Conservation (phyloP, 2,888 invertebrate species). For the Cryptophagus acutangulus region DNA sequence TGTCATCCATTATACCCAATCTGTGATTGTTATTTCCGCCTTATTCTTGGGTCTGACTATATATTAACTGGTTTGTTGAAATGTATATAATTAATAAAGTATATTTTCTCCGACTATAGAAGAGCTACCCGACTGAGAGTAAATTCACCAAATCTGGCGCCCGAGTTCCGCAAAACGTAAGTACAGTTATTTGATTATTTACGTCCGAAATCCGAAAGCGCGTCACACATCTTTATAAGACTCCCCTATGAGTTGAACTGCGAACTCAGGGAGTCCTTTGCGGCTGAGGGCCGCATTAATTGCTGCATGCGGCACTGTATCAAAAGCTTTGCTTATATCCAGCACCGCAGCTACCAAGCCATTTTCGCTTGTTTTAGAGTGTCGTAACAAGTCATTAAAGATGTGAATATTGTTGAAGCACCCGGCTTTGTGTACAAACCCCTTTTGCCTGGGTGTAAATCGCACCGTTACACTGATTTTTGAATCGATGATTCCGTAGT, state of each 20-base stretch:
- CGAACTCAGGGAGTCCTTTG: conserved; percentile 36
- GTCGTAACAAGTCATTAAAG: conserved; percentile 30
- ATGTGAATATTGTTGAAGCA: conserved; percentile 35
- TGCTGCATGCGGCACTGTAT: conserved; percentile 32
- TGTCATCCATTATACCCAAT: too few species aligned
- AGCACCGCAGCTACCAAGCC: conserved; percentile 42
- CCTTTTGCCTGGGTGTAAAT: conserved; percentile 33
- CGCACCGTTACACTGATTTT: conserved; percentile 25
- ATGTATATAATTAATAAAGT: too few species aligned
- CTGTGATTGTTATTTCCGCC: too few species aligned
- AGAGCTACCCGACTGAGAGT: too few species aligned
- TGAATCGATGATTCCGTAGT: conserved; percentile 32
- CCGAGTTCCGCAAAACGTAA: too few species aligned
- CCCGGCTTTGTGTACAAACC: conserved; percentile 34
- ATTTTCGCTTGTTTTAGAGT: conserved; percentile 26
- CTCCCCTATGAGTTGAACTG: conserved; percentile 32
- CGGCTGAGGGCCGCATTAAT: conserved; percentile 33
- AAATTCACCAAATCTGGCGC: too few species aligned
- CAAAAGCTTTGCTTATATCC: conserved; percentile 48
- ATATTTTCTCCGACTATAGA: too few species aligned
- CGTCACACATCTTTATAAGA: conserved; percentile 37
- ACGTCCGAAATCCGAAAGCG: too few species aligned
- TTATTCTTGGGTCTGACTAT: too few species aligned
- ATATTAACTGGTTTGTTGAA: too few species aligned
- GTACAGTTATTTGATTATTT: too few species aligned